Evolutionary conservation across 1,140 invertebrate genomes (phyloP).

Genomic region (Drosophila burlai): DNA sequence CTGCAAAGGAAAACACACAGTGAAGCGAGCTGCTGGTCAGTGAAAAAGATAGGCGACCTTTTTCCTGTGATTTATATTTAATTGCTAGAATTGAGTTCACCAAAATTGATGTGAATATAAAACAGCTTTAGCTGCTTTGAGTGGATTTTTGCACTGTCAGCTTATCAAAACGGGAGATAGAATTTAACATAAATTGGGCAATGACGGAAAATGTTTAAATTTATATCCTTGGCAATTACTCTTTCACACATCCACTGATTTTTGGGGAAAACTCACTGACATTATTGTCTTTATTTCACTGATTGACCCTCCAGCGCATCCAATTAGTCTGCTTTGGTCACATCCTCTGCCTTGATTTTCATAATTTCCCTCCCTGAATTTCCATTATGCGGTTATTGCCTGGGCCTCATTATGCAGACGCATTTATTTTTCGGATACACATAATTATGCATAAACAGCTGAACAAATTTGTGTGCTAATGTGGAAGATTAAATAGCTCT

Average conservation of each 20-base stretch:
- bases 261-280: background rate
- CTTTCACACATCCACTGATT: constrained; percentile 1
- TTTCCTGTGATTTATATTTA: constrained; percentile 28
- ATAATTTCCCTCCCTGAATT: constrained; percentile 23
- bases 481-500: constrained; percentile 28
- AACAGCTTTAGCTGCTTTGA: background rate
- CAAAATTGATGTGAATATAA: constrained; percentile 1
- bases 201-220: background rate
- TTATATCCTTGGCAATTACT: background rate
- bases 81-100: constrained; percentile 14
- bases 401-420: constrained; percentile 26
- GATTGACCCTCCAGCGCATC: constrained; percentile 7
- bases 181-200: background rate
- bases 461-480: constrained; percentile 45
- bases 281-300: background rate
- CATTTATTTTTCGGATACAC: constrained; percentile 41
- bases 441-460: constrained; percentile 43
- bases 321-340: constrained; percentile 23
- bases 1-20: constrained; percentile 19
- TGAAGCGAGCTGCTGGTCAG: background rate
- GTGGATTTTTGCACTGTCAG: background rate
- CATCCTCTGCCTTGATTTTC: constrained; percentile 3
- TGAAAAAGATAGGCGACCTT: background rate
- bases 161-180: background rate
- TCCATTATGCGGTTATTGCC: constrained; percentile 32